Evolutionary conservation across 2,888 invertebrate genomes (phyloP).

Genomic region (Andrena dorsata): DNA sequence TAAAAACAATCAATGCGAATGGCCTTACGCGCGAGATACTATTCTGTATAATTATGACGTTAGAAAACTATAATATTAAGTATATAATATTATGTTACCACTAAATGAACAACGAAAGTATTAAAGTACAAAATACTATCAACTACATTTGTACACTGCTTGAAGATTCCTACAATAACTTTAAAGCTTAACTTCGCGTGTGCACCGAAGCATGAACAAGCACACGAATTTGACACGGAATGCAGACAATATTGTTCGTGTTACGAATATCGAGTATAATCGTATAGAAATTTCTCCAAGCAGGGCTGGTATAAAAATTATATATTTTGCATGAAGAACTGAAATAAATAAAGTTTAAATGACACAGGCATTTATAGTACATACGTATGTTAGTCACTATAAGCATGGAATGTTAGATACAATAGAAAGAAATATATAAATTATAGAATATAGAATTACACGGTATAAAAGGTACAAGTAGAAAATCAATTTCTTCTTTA

Average conservation of each 20-base stretch:
- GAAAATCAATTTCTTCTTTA: constrained; percentile 49
- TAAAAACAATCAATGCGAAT: constrained; percentile 30
- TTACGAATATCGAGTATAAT: constrained; percentile 12
- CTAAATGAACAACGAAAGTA: constrained; percentile 67
- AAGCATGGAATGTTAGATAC: constrained; percentile 79
- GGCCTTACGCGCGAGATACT: constrained; percentile 34
- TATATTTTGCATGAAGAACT: constrained; percentile 53
- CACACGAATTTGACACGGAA: constrained; percentile 1
- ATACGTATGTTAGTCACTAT: constrained; percentile 69
- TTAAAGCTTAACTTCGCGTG: constrained; percentile 46
- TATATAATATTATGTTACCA: constrained; percentile 63
- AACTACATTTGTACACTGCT: constrained; percentile 79
- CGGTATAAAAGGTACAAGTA: constrained; percentile 59
- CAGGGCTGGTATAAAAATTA: constrained; percentile 65
- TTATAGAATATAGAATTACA: constrained; percentile 53
- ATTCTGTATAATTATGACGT: constrained; percentile 43
- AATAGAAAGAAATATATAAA: constrained; percentile 63
- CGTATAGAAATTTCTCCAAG: constrained; percentile 55
- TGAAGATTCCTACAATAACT: constrained; percentile 62
- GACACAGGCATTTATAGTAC: constrained; percentile 68
- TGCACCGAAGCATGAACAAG: constrained; percentile 11
- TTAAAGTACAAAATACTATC: constrained; percentile 78
- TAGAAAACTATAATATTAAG: constrained; percentile 64
- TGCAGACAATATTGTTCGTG: constrained; percentile 8
- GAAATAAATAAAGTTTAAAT: constrained; percentile 73